phyloP scores from a whole-genome alignment of 2,797 vertebrate species.

The Iguana delicatissima region DNA sequence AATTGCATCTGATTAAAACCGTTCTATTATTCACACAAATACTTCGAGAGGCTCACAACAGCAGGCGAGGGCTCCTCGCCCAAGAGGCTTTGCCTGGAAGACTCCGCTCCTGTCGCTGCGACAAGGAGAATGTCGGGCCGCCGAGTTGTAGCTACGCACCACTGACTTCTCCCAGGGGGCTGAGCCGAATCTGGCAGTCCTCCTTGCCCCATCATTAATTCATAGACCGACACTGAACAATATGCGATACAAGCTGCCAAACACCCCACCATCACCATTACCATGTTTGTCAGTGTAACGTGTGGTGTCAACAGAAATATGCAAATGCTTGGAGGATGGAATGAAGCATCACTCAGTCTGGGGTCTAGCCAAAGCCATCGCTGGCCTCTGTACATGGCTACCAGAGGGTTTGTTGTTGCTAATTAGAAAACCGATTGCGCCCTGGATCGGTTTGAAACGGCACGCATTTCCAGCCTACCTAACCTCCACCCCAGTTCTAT shows the following conservation, averaged over 20 bases:
- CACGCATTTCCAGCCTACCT: background rate
- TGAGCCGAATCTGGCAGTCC: conserved; percentile 46
- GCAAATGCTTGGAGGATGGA: background rate
- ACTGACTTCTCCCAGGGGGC: conserved; percentile 33
- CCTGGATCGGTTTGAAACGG: conserved; percentile 25
- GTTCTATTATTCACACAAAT: conserved; percentile 77
- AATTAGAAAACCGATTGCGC: conserved; percentile 10
- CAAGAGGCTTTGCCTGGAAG: conserved; percentile 42
- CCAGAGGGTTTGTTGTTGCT: accelerated
- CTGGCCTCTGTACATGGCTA: conserved; percentile 4
- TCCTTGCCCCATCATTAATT: conserved; percentile 56
- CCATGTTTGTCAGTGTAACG: background rate
- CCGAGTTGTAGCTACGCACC: background rate
- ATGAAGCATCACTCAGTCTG: conserved; percentile 20
- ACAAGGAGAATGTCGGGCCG: background rate
- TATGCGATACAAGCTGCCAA: background rate
- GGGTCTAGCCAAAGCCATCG: conserved; percentile 32
- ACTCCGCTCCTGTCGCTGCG: conserved; percentile 21
- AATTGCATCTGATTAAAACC: conserved; percentile 84
- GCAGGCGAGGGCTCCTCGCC: conserved; percentile 41
- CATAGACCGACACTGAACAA: conserved; percentile 29
- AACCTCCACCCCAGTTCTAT: background rate
- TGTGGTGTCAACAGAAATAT: background rate
- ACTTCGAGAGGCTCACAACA: conserved; percentile 44
- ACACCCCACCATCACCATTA: background rate